A percentile compares a stretch with the other conserved stretches of the same genome.
Evolutionary conservation across 2,113 vertebrate species (phyloP).

Genomic region (Tiliqua scincoides): DNA sequence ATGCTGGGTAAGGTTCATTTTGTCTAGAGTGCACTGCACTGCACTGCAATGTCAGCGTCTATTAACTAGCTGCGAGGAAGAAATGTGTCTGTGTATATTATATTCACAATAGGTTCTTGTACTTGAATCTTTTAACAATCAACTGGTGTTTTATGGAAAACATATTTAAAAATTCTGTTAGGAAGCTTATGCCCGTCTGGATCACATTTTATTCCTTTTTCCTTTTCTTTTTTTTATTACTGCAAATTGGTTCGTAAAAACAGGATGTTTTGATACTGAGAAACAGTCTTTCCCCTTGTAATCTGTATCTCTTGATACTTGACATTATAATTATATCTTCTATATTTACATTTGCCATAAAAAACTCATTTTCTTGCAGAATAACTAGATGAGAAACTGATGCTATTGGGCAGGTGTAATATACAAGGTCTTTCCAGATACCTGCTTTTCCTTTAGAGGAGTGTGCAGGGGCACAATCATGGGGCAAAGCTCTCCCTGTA

Average conservation of each 20-base stretch:
- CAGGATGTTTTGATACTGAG: not conserved
- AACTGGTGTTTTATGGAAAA: constrained; percentile 1
- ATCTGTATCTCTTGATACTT: not conserved
- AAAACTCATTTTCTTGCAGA: not conserved
- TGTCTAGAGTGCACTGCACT: not conserved
- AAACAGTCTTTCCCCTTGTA: not conserved
- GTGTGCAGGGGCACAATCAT: too few relatives aligned
- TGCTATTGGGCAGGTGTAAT: too few relatives aligned
- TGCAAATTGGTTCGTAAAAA: not conserved
- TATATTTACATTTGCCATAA: not conserved
- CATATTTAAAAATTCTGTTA: not conserved
- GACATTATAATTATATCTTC: not conserved
- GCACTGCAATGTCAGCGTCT: not conserved
- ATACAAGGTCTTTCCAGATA: too few relatives aligned
- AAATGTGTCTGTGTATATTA: not conserved
- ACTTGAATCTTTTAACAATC: not conserved
- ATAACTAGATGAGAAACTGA: not conserved
- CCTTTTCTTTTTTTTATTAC: not conserved
- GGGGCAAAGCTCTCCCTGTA: too few relatives aligned
- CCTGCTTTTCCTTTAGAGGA: too few relatives aligned
- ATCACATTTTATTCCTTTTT: constrained; percentile 19
- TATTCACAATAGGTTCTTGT: not conserved
- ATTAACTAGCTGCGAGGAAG: constrained; percentile 8
- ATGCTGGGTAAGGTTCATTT: not conserved
- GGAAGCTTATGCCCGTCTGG: not conserved